Evolutionary conservation across 2,113 vertebrate genomes (phyloP).

Genomic region (Dipodomys stephensi): DNA sequence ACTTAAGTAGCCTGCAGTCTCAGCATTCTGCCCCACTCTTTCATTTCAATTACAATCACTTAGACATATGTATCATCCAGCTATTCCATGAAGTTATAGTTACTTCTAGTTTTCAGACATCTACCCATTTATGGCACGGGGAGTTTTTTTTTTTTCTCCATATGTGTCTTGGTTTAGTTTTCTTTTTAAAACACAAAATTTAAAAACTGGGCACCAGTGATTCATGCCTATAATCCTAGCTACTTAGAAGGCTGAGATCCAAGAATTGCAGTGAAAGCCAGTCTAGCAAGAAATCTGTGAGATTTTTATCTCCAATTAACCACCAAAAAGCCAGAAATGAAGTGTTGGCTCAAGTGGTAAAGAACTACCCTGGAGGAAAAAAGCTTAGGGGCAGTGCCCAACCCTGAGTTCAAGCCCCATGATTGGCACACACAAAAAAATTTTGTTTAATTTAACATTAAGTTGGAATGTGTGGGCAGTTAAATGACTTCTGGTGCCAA

Average conservation of each 20-base stretch:
- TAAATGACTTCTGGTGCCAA: background rate
- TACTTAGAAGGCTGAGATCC: too few relatives aligned
- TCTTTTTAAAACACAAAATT: background rate
- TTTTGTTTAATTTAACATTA: background rate
- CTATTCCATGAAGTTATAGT: background rate
- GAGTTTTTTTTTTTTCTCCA: background rate
- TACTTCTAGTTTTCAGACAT: background rate
- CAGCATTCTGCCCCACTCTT: background rate
- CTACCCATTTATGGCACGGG: background rate
- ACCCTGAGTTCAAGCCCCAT: too few relatives aligned
- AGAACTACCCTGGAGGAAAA: too few relatives aligned
- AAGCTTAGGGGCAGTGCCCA: too few relatives aligned
- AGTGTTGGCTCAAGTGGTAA: too few relatives aligned
- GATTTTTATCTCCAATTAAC: too few relatives aligned
- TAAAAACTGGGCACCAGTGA: too few relatives aligned
- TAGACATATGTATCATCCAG: background rate
- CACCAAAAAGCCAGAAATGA: too few relatives aligned
- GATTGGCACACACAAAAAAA: too few relatives aligned
- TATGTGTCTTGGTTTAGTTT: background rate
- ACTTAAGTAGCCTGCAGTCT: background rate
- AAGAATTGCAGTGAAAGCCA: too few relatives aligned
- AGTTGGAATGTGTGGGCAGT: background rate
- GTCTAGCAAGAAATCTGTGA: too few relatives aligned
- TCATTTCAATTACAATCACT: background rate
- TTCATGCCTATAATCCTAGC: too few relatives aligned